A percentile compares a stretch with the other conserved stretches of the same genome.
These are phyloP conservation scores for Metellina segmentata DNA, from an alignment of 2,888 invertebrate genomes.

Conservation along the genomic window DNA sequence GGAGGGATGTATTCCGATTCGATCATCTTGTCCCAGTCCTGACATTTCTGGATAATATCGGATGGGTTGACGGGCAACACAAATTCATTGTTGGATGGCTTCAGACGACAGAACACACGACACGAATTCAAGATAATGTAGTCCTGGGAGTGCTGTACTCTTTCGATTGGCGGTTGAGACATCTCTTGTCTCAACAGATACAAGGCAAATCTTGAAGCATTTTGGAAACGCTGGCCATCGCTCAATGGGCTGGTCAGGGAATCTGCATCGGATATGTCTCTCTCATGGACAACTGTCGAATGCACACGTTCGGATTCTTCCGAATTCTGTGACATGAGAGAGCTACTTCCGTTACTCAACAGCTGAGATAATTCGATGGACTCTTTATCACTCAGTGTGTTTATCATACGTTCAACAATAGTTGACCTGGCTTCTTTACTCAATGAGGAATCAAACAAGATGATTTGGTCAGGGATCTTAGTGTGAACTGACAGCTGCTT, in stretches of 20 bases:
- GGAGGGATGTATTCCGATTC: background rate
- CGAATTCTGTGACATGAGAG: background rate
- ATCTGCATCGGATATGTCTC: background rate
- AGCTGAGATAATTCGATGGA: constrained; percentile 52
- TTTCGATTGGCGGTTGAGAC: constrained; percentile 47
- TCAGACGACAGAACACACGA: constrained; percentile 59
- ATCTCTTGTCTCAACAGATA: constrained; percentile 70
- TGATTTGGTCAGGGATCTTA: constrained; percentile 70
- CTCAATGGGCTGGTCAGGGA: background rate
- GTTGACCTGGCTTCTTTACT: constrained; percentile 43
- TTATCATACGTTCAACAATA: constrained; percentile 62
- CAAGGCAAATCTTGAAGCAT: constrained; percentile 76
- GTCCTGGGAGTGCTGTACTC: constrained; percentile 74
- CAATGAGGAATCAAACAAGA: constrained; percentile 64
- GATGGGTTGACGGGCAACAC: constrained; percentile 28
- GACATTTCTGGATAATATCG: background rate
- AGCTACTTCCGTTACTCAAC: constrained; percentile 5
- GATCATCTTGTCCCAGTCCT: background rate
- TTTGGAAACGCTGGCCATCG: constrained; percentile 28
- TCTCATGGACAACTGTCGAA: background rate
- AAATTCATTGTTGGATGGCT: background rate
- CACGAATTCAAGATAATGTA: constrained; percentile 76
- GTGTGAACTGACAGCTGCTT: constrained; percentile 30
- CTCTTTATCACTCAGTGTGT: constrained; percentile 58
- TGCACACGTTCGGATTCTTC: background rate